Evolutionary conservation across 2,888 invertebrate species (phyloP), one percentile per base, ranked within the genome.

Genomic region (Pogonocherus hispidulus): DNA sequence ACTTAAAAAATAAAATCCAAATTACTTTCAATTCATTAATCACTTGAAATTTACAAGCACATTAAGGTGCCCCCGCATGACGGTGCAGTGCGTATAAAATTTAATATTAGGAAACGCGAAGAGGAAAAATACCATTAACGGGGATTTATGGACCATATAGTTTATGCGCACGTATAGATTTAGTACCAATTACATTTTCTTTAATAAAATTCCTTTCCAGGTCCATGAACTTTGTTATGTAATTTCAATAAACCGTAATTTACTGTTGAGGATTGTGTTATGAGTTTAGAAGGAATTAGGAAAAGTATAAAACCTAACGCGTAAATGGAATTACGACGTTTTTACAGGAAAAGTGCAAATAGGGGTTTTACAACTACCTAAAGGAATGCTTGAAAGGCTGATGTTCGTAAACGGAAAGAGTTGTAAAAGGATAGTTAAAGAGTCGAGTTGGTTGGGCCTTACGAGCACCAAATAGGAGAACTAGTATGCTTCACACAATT

Each of bases 171-270:
- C 56, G 56, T 56, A 56, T 56, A 56, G 56, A 56, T 56, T 44
- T 44, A 57, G 11, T 57, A 22, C 44, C 44, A 23, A 44, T 46
- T 57, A 46, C 46, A 23, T 16, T 57, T 57, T 46, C 44, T 44
- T 57, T 37, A 57, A 57, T 46, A 57, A 57, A 44, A 46, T 57
- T 27, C 44, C 44, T 57, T 57, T 57, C 57, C 16, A 18, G 18
- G 44, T 22, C 14, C 22, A 20, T 14, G 44, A 57, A 57, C 20
- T 37, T 47, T 35, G 32, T 35, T 32, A 47, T 60, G 60, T 60
- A 62, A 62, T 62, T 62, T 49, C 49, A 49, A 49, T 62, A 32
- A 62, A 49, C 32, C 14, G 19, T 35, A 62, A 62, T 62, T 62
- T 51, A 35, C 37, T 51, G 60, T 20, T 23, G 1, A 32, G 9